phyloP scores from a whole-genome alignment of 2,888 invertebrate genomes.

The Zootermopsis nevadensis region DNA sequence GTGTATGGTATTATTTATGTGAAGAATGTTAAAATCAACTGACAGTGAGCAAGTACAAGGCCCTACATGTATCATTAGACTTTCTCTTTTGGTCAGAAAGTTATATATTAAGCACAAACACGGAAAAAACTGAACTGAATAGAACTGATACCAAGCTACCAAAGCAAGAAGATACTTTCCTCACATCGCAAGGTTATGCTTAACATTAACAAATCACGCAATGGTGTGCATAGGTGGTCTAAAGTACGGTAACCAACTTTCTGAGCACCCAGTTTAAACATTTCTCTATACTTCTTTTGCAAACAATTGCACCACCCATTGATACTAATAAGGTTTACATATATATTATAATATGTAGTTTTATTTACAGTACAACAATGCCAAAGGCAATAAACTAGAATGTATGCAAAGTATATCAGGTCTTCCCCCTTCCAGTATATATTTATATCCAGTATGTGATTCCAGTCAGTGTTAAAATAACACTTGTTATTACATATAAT shows the following conservation, averaged over 20 bases:
- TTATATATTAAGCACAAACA: background rate
- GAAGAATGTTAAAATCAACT: background rate
- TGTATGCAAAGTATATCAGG: slow-evolving; percentile 44
- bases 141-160: background rate
- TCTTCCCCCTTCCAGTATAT: slow-evolving; percentile 28
- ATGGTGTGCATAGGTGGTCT: slow-evolving; percentile 3
- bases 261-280: slow-evolving; percentile 37
- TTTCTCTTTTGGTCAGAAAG: background rate
- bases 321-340: slow-evolving; percentile 45
- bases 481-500: slow-evolving; percentile 33
- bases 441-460: slow-evolving; percentile 32
- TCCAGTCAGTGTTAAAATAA: slow-evolving; percentile 35
- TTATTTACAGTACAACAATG: slow-evolving; percentile 52
- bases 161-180: background rate
- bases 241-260: slow-evolving; percentile 39
- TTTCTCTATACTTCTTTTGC: slow-evolving; percentile 17
- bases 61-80: background rate
- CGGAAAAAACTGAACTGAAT: background rate
- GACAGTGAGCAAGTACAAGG: background rate
- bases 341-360: slow-evolving; percentile 45
- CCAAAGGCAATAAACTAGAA: slow-evolving; percentile 49
- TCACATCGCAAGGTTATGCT: background rate
- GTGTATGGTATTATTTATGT: background rate
- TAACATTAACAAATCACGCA: background rate
- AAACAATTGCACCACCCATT: slow-evolving; percentile 37